Percentiles rank a stretch among this genome's conserved stretches.
phyloP scores from a whole-genome alignment of 2,113 vertebrate genomes.

The Etia nguti region DNA sequence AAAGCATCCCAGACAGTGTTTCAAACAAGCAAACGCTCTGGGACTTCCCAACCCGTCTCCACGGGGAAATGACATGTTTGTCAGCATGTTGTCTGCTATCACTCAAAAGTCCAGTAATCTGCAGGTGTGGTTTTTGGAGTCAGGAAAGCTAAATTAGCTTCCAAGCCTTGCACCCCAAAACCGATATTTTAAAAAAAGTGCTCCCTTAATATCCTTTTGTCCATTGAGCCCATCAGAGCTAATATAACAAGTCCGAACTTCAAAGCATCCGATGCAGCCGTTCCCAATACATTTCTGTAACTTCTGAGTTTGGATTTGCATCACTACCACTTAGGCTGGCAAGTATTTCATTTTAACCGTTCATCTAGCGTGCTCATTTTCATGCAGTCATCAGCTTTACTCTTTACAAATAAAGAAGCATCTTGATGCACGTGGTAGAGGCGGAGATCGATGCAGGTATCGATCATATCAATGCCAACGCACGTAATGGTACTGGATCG shows the following conservation, averaged over 20 bases:
- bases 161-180: neutral
- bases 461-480: neutral
- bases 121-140: slow-evolving; percentile 21
- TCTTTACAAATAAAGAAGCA: neutral
- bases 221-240: neutral
- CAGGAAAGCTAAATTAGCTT: neutral
- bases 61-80: slow-evolving; percentile 38
- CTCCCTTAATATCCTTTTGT: slow-evolving; percentile 11
- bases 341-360: neutral
- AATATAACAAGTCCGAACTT: neutral
- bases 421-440: neutral
- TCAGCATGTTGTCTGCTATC: slow-evolving; percentile 21
- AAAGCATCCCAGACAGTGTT: slow-evolving; percentile 57
- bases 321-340: neutral
- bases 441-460: neutral
- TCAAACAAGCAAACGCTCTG: slow-evolving; percentile 48
- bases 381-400: neutral
- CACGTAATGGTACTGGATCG: neutral
- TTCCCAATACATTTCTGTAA: neutral
- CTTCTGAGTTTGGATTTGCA: neutral
- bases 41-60: slow-evolving; percentile 20
- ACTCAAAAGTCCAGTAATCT: slow-evolving; percentile 20
- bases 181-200: neutral
- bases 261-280: neutral
- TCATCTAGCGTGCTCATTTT: neutral